Evolutionary conservation across 2,113 vertebrate species (phyloP), one percentile per base, ranked within the genome.

Genomic region (Scalopus aquaticus): DNA sequence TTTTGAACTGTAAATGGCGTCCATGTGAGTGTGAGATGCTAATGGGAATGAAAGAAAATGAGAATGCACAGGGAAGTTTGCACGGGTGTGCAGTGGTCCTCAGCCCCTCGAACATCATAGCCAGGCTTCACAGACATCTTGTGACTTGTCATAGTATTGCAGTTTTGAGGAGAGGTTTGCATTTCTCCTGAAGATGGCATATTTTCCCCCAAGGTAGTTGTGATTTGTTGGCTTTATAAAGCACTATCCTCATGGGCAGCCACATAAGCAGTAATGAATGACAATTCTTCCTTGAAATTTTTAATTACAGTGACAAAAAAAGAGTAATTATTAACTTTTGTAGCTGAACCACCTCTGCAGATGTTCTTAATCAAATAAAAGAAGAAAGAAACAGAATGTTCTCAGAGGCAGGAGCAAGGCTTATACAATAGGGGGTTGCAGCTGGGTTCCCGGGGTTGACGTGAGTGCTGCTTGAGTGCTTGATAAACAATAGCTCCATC

Each of bases 1-100:
- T 96, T 98, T 97, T 97, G 98, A 96, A 98, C 95, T 96, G 64
- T 96, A 97, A 97, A 96, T 97, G 92, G 80, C 82, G 60, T 93
- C 46, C 78, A 42, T 35, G 39, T 77, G 76, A 8, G 3, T 87
- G 69, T 95, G 94, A 96, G 93, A 96, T 89, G 44, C 89, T 95
- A 95, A 97, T 96, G 26, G 1, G 70, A 93, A 81, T 77, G 42
- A 39, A 54, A 85, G 94, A 62, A 91, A 81, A 94, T 91, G 95
- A 92, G 69, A 69, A 44, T 35, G 32, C 22, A 4, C 12, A 32
- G 37, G 76, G 49, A 26, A 72, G 85, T 96, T 96, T 96, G 70
- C 39, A 54, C 19, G 72, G 77, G 46, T 72, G 19, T 64, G 58
- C 42, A 51, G 64, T 91, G 51, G 73, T 44, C 11, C 44, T 65